Conservation (phyloP, 2,797 vertebrate species). For the Hoplostethus mediterraneus region DNA sequence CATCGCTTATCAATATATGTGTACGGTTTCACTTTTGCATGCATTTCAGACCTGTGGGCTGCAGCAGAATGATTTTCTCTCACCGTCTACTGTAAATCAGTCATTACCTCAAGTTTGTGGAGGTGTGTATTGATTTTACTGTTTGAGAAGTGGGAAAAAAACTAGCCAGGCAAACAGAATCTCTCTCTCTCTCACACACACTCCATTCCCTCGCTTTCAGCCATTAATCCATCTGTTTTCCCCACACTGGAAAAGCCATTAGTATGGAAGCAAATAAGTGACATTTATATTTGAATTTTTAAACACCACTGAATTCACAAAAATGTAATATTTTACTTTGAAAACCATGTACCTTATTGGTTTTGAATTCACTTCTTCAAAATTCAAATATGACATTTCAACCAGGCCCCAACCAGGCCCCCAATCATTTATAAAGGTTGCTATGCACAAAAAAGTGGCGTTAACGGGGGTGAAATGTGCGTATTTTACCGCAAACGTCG, state of each 20-base stretch:
- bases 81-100: not conserved
- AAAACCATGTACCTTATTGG: too few species aligned
- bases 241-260: slow-evolving; percentile 48
- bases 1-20: not conserved
- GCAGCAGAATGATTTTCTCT: not conserved
- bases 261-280: not conserved
- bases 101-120: not conserved
- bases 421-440: too few species aligned
- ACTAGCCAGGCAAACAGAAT: not conserved
- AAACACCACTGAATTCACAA: too few species aligned
- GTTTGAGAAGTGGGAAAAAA: not conserved
- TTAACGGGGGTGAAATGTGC: too few species aligned
- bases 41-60: not conserved
- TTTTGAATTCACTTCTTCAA: too few species aligned
- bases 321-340: too few species aligned
- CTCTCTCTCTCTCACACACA: not conserved
- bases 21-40: not conserved
- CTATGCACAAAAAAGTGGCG: too few species aligned
- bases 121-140: not conserved
- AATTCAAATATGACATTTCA: too few species aligned
- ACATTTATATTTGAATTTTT: too few species aligned
- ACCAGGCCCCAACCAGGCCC: too few species aligned
- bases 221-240: slow-evolving; percentile 47
- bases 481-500: too few species aligned
- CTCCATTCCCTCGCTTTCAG: slow-evolving; percentile 32